Evolutionary conservation across 2,888 invertebrate species (phyloP).

Genomic region (Himalopsyche tibetana): DNA sequence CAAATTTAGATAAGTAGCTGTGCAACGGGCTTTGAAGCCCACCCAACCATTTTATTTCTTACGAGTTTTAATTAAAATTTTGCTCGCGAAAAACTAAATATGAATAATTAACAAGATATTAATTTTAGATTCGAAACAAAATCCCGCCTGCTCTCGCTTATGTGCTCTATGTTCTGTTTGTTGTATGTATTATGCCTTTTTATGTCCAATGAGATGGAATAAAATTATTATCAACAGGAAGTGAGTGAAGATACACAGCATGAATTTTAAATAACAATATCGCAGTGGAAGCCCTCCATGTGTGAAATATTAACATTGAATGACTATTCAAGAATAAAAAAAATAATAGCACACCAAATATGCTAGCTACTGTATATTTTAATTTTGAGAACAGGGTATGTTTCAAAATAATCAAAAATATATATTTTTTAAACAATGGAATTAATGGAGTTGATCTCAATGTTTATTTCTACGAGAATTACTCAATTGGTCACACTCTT

Average conservation of each 20-base stretch:
- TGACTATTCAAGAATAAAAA: not conserved
- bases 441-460: too few relatives aligned
- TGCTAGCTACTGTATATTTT: too few relatives aligned
- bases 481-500: too few relatives aligned
- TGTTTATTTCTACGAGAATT: too few relatives aligned
- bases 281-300: not conserved
- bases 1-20: not conserved
- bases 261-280: conserved; percentile 24
- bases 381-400: too few relatives aligned
- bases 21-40: not conserved
- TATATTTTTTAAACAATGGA: too few relatives aligned
- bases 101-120: not conserved
- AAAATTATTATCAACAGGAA: conserved; percentile 40
- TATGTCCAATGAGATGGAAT: conserved; percentile 5
- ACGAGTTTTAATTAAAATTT: not conserved
- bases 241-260: conserved; percentile 19
- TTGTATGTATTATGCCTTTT: not conserved
- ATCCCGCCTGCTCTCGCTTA: not conserved
- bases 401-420: too few relatives aligned
- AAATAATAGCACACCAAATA: not conserved
- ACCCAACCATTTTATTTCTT: not conserved
- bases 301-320: conserved; percentile 35
- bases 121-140: not conserved
- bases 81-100: not conserved
- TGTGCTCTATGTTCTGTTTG: not conserved